Evolutionary conservation across 2,888 invertebrate genomes (phyloP).

Genomic region (Furcula furcula): DNA sequence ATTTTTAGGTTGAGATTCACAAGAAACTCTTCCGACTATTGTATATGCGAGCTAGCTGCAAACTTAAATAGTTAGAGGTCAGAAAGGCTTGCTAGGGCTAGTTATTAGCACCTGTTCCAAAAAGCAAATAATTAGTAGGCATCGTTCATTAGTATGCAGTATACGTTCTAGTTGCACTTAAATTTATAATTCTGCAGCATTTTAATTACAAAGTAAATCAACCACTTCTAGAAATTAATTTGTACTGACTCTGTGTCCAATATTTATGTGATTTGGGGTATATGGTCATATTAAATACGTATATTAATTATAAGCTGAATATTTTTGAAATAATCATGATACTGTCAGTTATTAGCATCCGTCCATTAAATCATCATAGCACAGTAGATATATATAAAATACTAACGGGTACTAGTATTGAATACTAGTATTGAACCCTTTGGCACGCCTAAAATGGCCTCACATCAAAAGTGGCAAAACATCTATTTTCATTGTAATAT

Average conservation of each 20-base stretch:
- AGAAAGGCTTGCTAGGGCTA: slow-evolving; percentile 6
- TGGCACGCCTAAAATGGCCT: no score
- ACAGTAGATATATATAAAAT: no score
- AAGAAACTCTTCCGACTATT: background rate
- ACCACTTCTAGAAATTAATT: slow-evolving; percentile 25
- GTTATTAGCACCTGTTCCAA: slow-evolving; percentile 15
- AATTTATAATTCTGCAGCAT: slow-evolving; percentile 20
- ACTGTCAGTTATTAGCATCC: slow-evolving; percentile 54
- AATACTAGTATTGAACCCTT: no score
- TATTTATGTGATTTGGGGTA: slow-evolving; percentile 12
- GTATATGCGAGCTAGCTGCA: background rate
- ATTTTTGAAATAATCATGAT: slow-evolving; percentile 61
- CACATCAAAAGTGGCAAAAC: no score
- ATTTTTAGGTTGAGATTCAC: no score
- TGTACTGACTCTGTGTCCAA: slow-evolving; percentile 22
- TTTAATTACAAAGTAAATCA: slow-evolving; percentile 29
- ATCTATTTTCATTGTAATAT: no score
- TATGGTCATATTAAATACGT: slow-evolving; percentile 42
- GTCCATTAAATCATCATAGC: slow-evolving; percentile 42
- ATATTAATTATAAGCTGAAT: slow-evolving; percentile 57
- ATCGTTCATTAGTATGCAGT: slow-evolving; percentile 17
- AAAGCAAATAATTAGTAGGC: slow-evolving; percentile 19
- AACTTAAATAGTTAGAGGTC: slow-evolving; percentile 9
- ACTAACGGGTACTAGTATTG: no score
- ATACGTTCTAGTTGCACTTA: slow-evolving; percentile 15